Evolutionary conservation across 2,113 vertebrate species (phyloP).

Genomic region (Embiotoca jacksoni): DNA sequence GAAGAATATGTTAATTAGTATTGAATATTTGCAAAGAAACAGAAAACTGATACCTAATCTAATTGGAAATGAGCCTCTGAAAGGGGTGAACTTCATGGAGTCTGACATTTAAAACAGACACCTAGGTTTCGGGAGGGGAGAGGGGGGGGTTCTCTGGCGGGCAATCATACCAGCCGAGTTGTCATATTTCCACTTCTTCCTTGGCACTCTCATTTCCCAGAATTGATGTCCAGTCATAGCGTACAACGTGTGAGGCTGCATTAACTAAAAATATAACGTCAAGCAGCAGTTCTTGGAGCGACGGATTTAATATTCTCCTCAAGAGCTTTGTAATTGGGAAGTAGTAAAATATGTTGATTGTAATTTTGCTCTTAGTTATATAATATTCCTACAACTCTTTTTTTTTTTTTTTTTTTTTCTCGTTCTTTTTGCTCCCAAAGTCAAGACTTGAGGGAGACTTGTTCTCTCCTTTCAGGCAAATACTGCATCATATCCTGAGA

Average conservation of each 20-base stretch:
- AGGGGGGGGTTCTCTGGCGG: conserved; percentile 1
- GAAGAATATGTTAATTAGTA: background rate
- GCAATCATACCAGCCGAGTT: conserved; percentile 32
- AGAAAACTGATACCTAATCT: conserved; percentile 7
- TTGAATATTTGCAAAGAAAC: conserved; percentile 12
- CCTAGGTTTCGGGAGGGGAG: conserved; percentile 17
- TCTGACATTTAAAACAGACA: conserved; percentile 34
- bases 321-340: background rate
- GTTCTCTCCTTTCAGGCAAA: conserved; percentile 47
- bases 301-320: background rate
- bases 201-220: conserved; percentile 14
- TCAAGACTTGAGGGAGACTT: conserved; percentile 31
- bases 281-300: background rate
- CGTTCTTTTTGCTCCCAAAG: background rate
- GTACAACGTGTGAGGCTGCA: background rate
- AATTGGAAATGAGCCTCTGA: conserved; percentile 12
- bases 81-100: background rate
- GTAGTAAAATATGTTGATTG: conserved; percentile 2
- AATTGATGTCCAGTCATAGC: background rate
- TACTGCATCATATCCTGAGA: conserved; percentile 67
- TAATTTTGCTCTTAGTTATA: conserved; percentile 12
- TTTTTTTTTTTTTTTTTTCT: accelerated
- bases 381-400: background rate
- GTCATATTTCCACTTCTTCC: conserved; percentile 45
- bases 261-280: background rate